Conservation (phyloP, 2,797 vertebrate species). For the Craterocephalus amniculus region DNA sequence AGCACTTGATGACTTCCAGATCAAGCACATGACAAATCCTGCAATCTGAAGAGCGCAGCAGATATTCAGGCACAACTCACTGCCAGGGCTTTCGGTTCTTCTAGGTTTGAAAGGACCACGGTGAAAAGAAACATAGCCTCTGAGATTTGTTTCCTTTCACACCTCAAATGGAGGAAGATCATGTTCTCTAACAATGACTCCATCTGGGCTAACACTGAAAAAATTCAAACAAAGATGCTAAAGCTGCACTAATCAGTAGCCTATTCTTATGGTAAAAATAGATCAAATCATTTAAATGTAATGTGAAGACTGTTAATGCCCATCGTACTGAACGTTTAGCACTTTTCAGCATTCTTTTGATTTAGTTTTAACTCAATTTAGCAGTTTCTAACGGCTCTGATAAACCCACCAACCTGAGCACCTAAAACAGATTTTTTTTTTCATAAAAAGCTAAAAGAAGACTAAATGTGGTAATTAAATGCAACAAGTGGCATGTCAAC, state of each 20-base stretch:
- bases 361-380: background rate
- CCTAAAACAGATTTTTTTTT: background rate
- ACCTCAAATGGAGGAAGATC: background rate
- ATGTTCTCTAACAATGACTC: background rate
- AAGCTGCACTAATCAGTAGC: background rate
- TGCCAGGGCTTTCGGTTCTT: conserved; percentile 29
- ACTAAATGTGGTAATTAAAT: background rate
- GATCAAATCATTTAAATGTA: background rate
- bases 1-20: conserved; percentile 77
- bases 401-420: background rate
- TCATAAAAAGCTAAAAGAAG: background rate
- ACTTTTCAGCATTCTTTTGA: background rate
- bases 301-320: background rate
- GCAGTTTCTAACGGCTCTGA: background rate
- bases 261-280: background rate
- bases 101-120: conserved; percentile 1
- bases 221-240: no score
- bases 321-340: background rate
- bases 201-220: background rate
- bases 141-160: conserved; percentile 8
- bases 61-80: conserved; percentile 33
- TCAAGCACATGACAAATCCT: conserved; percentile 62
- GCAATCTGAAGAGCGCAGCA: conserved; percentile 45
- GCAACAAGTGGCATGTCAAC: background rate
- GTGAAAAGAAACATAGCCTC: conserved; percentile 1